Evolutionary conservation across 1,140 invertebrate genomes (phyloP).

Genomic region (Augochlora pura): DNA sequence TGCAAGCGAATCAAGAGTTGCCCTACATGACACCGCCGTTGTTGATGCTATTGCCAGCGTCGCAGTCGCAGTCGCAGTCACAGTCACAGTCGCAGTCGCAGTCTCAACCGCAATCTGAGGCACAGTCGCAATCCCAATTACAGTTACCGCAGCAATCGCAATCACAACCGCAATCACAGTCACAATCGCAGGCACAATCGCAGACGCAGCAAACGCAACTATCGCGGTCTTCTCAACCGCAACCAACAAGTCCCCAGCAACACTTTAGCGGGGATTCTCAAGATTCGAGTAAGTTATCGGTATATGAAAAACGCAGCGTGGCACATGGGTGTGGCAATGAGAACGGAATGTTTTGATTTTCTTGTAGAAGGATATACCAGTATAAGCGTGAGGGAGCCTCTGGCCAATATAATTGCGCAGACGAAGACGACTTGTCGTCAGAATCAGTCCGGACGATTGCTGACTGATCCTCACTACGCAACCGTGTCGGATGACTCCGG

Average conservation of each 20-base stretch:
- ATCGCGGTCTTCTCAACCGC: constrained; percentile 71
- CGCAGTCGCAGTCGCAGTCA: constrained; percentile 65
- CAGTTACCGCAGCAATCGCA: constrained; percentile 41
- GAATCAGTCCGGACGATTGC: constrained; percentile 78
- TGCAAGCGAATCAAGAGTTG: constrained; percentile 92
- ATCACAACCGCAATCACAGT: constrained; percentile 61
- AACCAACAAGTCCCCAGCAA: constrained; percentile 76
- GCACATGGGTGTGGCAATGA: no score
- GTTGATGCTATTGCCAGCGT: constrained; percentile 75
- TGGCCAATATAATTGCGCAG: constrained; percentile 87
- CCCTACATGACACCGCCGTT: constrained; percentile 94
- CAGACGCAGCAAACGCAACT: constrained; percentile 55
- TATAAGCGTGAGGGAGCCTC: constrained; percentile 92
- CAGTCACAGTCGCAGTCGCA: not conserved
- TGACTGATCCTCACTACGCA: constrained; percentile 87
- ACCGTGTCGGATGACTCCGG: constrained; percentile 92
- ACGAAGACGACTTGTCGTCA: constrained; percentile 79
- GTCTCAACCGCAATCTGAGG: not conserved
- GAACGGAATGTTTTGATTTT: not conserved
- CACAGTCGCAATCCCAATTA: constrained; percentile 20
- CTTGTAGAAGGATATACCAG: constrained; percentile 91
- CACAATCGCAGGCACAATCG: constrained; percentile 63
- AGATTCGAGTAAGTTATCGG: constrained; percentile 86
- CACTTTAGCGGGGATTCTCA: constrained; percentile 93
- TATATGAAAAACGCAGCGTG: not conserved